Evolutionary conservation across 2,113 vertebrate species (phyloP).

Genomic region (Hippolais icterina): DNA sequence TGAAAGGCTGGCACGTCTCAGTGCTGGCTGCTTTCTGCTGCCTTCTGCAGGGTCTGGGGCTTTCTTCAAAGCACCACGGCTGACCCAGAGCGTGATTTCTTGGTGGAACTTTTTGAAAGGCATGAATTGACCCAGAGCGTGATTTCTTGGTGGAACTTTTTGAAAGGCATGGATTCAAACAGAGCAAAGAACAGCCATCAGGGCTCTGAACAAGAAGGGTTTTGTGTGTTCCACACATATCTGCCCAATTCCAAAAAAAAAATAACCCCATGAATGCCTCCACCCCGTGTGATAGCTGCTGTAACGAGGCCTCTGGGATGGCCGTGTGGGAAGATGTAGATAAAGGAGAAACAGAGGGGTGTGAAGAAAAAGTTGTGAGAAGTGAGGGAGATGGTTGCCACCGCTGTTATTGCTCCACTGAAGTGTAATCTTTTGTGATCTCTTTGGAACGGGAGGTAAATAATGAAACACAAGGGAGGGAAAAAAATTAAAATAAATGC

Average conservation of each 20-base stretch:
- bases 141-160: neutral
- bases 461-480: constrained; percentile 65
- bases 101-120: neutral
- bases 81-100: neutral
- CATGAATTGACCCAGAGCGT: neutral
- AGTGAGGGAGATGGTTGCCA: neutral
- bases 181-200: rapidly evolving
- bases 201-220: neutral
- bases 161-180: neutral
- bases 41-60: neutral
- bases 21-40: neutral
- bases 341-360: neutral
- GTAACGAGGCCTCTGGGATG: constrained; percentile 36
- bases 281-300: neutral
- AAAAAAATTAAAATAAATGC: constrained; percentile 46
- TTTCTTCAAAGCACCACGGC: neutral
- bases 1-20: neutral
- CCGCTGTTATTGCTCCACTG: neutral
- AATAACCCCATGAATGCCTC: neutral
- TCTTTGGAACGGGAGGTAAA: constrained; percentile 57
- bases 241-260: neutral
- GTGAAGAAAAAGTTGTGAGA: neutral
- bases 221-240: constrained; percentile 15
- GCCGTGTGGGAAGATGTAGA: neutral
- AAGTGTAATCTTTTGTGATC: constrained; percentile 62